phyloP scores from a whole-genome alignment of 2,113 vertebrate genomes.

The Hoplias malabaricus region DNA sequence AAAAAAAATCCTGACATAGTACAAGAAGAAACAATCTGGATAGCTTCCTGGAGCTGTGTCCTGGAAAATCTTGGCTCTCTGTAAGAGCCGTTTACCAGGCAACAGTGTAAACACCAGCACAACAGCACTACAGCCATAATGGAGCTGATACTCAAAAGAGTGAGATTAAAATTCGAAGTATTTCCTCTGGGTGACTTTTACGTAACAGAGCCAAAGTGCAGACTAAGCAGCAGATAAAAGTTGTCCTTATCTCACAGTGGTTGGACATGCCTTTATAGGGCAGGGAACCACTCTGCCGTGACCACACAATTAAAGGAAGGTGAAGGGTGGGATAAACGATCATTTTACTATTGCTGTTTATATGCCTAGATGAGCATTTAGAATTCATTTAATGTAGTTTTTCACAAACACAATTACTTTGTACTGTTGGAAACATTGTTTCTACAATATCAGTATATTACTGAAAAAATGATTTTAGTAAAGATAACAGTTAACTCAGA shows the following conservation, averaged over 20 bases:
- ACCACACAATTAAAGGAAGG: neutral
- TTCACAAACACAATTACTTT: too few species aligned
- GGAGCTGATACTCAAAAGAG: conserved; percentile 38
- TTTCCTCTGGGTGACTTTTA: neutral
- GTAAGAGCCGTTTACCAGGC: conserved; percentile 44
- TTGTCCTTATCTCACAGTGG: neutral
- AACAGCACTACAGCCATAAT: conserved; percentile 33
- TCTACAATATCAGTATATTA: too few species aligned
- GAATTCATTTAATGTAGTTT: too few species aligned
- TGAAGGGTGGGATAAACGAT: too few species aligned
- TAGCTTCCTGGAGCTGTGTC: conserved; percentile 49
- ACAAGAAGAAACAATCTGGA: conserved; percentile 36
- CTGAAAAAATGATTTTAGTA: too few species aligned
- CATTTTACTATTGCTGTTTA: too few species aligned
- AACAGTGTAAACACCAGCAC: conserved; percentile 48
- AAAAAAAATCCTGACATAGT: neutral
- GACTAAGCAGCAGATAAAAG: neutral
- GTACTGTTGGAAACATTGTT: too few species aligned
- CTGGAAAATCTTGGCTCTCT: conserved; percentile 59
- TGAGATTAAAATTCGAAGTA: neutral
- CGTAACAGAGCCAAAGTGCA: neutral
- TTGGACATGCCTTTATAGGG: neutral
- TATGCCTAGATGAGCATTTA: too few species aligned
- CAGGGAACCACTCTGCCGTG: neutral
- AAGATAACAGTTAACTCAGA: too few species aligned